These are phyloP conservation scores for Himalopsyche japonica DNA, from an alignment of 2,888 invertebrate genomes.

Conservation along the genomic window DNA sequence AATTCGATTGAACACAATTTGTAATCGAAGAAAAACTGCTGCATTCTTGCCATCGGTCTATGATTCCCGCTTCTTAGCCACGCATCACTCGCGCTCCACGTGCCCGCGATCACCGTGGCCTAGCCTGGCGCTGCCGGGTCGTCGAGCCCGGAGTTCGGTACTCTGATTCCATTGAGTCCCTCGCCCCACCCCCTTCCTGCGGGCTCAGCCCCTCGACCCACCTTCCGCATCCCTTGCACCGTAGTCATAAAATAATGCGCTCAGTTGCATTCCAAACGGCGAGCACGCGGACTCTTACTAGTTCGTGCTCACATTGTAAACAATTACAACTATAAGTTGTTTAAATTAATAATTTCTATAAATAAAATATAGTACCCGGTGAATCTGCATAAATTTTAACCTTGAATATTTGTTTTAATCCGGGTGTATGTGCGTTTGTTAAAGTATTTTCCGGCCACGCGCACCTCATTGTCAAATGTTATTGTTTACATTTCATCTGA, in stretches of 20 bases:
- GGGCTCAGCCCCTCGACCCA: background rate
- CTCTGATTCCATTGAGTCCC: constrained; percentile 3
- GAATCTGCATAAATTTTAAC: no score
- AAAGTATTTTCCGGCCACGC: background rate
- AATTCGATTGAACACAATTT: background rate
- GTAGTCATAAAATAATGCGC: background rate
- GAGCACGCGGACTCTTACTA: background rate
- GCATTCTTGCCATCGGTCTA: background rate
- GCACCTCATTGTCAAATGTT: background rate
- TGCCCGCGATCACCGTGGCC: background rate
- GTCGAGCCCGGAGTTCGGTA: background rate
- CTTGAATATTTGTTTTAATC: background rate
- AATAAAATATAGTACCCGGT: background rate
- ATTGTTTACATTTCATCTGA: background rate
- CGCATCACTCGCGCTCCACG: constrained; percentile 11
- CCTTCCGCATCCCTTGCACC: constrained; percentile 1
- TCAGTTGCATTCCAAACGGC: constrained; percentile 29
- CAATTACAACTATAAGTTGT: background rate
- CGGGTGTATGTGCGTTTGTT: background rate
- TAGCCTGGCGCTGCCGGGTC: background rate
- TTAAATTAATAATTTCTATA: background rate
- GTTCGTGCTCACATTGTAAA: background rate
- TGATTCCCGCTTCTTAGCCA: background rate
- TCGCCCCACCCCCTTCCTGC: constrained; percentile 4
- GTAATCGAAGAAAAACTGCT: background rate